These are phyloP conservation scores for Abrostola triplasia DNA, from an alignment of 2,888 invertebrate species.

Conservation along the genomic window DNA sequence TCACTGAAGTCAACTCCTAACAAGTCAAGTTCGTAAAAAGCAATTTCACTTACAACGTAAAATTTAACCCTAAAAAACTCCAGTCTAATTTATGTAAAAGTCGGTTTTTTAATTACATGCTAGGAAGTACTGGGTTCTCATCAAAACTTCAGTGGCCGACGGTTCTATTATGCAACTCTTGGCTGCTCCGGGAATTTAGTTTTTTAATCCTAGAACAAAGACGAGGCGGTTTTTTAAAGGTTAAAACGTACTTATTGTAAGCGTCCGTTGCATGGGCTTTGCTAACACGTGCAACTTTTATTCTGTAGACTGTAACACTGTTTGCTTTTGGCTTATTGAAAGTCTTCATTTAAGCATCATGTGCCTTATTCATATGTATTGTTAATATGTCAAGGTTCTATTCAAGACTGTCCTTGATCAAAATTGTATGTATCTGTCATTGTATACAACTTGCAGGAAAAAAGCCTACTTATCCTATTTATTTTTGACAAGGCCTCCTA, in stretches of 20 bases:
- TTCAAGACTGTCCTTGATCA: no score
- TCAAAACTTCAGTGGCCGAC: slow-evolving; percentile 65
- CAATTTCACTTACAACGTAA: slow-evolving; percentile 26
- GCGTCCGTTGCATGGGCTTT: slow-evolving; percentile 15
- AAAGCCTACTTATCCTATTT: no score
- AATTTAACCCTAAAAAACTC: slow-evolving; percentile 33
- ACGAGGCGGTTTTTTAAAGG: slow-evolving; percentile 28
- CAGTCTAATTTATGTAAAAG: slow-evolving; percentile 48
- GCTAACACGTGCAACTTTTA: slow-evolving; percentile 8
- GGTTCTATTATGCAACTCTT: slow-evolving; percentile 68
- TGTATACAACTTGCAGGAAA: no score
- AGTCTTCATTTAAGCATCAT: neutral
- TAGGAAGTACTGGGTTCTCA: slow-evolving; percentile 59
- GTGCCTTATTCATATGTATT: no score
- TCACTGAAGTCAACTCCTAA: neutral
- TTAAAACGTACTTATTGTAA: slow-evolving; percentile 35
- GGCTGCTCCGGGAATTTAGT: slow-evolving; percentile 59
- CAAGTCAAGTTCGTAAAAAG: slow-evolving; percentile 21
- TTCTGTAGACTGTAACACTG: neutral
- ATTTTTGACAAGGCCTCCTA: no score
- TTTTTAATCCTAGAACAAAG: slow-evolving; percentile 71
- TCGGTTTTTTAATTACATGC: slow-evolving; percentile 52
- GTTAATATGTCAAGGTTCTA: no score
- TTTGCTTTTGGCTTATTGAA: neutral
- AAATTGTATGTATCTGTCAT: no score